Evolutionary conservation across 1,140 invertebrate genomes (phyloP), one percentile per base, ranked within the genome.

Genomic region (Drosophila dunni): DNA sequence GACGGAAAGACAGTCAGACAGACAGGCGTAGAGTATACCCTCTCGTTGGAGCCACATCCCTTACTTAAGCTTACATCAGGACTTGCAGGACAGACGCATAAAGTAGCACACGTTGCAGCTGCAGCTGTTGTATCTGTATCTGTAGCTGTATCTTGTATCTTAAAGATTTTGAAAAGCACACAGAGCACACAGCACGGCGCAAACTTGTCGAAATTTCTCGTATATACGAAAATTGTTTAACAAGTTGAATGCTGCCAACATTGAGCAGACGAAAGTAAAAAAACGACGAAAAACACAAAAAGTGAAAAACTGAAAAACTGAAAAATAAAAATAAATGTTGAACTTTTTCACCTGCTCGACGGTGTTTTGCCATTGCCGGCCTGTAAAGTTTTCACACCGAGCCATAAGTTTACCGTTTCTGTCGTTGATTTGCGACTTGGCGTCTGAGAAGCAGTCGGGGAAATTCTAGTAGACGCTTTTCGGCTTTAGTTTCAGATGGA

Each of bases 201-300:
- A 86, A 86, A 88, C 72, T 88, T 89, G 76, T 83, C 84, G 79
- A 88, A 89, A 89, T 83, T 82, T 36, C 51, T 63, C 58, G 50
- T 53, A 89, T 88, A 86, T 88, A 83, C 79, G 84, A 89, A 86
- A 88, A 88, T 83, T 88, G 83, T 88, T 88, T 89, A 88, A 88
- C 83, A 89, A 89, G 65, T 88, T 88, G 65, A 80, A 83, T 81
- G 80, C 75, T 67, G 46, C 58, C 72, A 73, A 44, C 62, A 13
- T 42, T 50, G 53, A 71, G 61, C 45, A 33, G 45, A 17, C 45
- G 36, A 36, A 48, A 40, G 5, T 11, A 45, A 20, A 51, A 34
- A 29, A 24, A 24, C 24, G 1, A 20, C 17, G 17, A 20, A 2
- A 20, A 20, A 20, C 17, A 20, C 17, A 6, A 29, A 29, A 29